Percentiles rank a stretch among this genome's conserved stretches.
Conservation (phyloP, 1,140 invertebrate genomes). For the Thaumatotibia leucotreta region DNA sequence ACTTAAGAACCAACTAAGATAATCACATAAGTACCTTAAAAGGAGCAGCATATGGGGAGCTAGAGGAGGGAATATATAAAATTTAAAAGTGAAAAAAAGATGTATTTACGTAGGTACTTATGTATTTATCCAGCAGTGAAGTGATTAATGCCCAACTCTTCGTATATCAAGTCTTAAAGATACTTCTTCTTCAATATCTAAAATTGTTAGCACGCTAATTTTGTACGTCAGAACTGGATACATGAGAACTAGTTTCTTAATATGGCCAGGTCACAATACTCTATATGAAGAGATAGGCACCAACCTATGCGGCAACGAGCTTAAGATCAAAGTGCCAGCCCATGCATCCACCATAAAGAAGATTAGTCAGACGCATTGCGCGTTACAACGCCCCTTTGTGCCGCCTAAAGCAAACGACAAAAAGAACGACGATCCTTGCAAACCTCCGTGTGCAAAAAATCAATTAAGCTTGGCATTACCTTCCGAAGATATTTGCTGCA, state of each 20-base stretch:
- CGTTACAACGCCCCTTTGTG: conserved; percentile 53
- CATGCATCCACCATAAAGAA: conserved; percentile 62
- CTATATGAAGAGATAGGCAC: conserved; percentile 67
- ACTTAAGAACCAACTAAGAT: too few relatives aligned
- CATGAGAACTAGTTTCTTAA: conserved; percentile 52
- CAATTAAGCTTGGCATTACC: conserved; percentile 59
- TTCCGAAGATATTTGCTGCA: conserved; percentile 49
- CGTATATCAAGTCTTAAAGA: neutral
- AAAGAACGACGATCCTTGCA: conserved; percentile 37
- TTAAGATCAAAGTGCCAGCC: conserved; percentile 67
- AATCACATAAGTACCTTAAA: too few relatives aligned
- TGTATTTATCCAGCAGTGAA: too few relatives aligned
- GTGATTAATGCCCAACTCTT: too few relatives aligned
- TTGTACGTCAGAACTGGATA: conserved; percentile 18
- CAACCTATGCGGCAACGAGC: conserved; percentile 56
- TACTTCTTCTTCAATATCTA: too few relatives aligned
- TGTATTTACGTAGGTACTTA: too few relatives aligned
- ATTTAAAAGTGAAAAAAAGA: too few relatives aligned
- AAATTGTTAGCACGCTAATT: neutral
- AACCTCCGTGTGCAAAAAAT: conserved; percentile 63
- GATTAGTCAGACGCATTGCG: conserved; percentile 65
- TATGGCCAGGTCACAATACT: conserved; percentile 64
- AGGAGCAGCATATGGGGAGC: too few relatives aligned
- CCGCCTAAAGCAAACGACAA: neutral
- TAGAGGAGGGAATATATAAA: too few relatives aligned